Percentiles rank a stretch among this genome's conserved stretches.
These are phyloP conservation scores for Rhabdomys pumilio DNA, from an alignment of 2,797 vertebrate genomes.

Conservation along the genomic window DNA sequence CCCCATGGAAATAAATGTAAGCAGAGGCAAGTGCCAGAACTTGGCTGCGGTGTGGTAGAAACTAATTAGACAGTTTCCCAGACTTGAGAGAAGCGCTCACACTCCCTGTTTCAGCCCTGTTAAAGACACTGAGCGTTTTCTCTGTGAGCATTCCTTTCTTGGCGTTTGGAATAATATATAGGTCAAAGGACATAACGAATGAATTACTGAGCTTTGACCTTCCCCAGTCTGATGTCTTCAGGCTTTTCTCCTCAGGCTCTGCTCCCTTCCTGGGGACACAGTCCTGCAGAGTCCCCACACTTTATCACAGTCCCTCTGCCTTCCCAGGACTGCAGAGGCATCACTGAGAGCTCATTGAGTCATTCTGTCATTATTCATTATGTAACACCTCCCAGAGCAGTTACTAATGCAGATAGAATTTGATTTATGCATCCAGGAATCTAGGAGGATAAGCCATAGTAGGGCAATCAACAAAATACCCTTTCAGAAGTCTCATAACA, in stretches of 20 bases:
- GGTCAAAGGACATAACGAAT: conserved; percentile 35
- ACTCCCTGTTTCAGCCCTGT: background rate
- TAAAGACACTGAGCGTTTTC: background rate
- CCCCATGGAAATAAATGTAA: background rate
- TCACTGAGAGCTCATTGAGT: conserved; percentile 83
- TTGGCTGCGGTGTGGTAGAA: background rate
- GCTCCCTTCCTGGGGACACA: rapidly evolving
- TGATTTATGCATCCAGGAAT: conserved; percentile 86
- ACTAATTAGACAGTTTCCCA: background rate
- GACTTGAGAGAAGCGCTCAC: rapidly evolving
- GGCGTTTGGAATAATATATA: background rate
- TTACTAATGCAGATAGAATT: conserved; percentile 86
- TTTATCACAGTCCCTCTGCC: background rate
- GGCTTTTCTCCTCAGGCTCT: background rate
- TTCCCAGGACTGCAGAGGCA: conserved; percentile 71
- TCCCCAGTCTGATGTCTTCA: background rate
- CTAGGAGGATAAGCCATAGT: conserved; percentile 77
- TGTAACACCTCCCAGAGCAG: conserved; percentile 86
- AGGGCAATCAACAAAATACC: conserved; percentile 86
- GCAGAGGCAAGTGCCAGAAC: background rate
- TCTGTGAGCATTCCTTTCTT: background rate
- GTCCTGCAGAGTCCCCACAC: background rate
- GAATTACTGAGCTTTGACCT: background rate
- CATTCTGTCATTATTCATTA: conserved; percentile 83
- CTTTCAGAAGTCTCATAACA: conserved; percentile 84